phyloP scores from a whole-genome alignment of 2,888 invertebrate genomes.

The Cepaea hortensis region DNA sequence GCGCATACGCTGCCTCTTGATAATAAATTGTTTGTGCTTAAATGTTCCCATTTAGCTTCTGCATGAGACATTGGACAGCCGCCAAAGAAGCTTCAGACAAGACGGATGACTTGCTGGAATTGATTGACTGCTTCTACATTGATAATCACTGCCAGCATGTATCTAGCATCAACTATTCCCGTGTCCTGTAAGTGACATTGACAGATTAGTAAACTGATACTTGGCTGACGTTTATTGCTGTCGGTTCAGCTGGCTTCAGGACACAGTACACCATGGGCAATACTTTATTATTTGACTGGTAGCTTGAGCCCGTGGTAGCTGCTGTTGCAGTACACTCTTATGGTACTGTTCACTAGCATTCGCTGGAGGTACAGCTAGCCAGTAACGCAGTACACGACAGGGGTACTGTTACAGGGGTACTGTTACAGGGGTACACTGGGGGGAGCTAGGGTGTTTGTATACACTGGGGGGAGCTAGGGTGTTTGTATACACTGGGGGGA shows the following conservation, averaged over 20 bases:
- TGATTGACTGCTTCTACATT: background rate
- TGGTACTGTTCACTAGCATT: too few relatives aligned
- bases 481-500: too few relatives aligned
- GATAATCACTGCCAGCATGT: background rate
- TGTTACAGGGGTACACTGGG: too few relatives aligned
- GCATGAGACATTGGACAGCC: background rate
- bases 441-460: too few relatives aligned
- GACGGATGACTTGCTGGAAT: background rate
- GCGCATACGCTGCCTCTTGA: too few relatives aligned
- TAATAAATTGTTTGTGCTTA: background rate
- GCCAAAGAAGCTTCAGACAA: background rate
- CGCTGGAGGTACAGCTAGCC: too few relatives aligned
- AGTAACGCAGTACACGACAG: too few relatives aligned
- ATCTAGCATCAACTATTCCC: background rate
- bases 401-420: too few relatives aligned
- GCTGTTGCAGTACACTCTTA: too few relatives aligned
- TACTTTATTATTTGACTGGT: too few relatives aligned
- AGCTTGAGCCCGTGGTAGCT: too few relatives aligned
- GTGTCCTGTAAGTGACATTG: constrained; percentile 1
- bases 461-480: too few relatives aligned
- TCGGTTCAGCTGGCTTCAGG: background rate
- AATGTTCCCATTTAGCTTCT: background rate
- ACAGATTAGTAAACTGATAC: background rate
- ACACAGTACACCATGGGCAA: background rate
- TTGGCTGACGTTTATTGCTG: background rate